phyloP scores from a whole-genome alignment of 2,888 invertebrate genomes.

The Zaprionus obscuricornis region DNA sequence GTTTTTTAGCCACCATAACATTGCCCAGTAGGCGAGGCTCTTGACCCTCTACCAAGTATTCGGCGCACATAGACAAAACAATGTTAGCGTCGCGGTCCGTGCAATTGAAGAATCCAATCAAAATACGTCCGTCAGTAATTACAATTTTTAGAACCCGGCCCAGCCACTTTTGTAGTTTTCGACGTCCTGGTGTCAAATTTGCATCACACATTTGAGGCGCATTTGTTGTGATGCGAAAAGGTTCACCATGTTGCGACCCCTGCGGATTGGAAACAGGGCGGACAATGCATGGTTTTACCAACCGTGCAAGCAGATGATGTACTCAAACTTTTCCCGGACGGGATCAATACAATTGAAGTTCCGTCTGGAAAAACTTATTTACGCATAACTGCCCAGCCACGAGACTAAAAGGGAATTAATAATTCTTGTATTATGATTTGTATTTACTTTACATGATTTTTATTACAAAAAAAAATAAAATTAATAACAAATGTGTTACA shows the following conservation, averaged over 20 bases:
- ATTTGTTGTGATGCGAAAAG: slow-evolving; percentile 64
- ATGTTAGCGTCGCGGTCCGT: slow-evolving; percentile 97
- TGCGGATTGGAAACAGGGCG: slow-evolving; percentile 94
- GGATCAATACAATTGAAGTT: slow-evolving; percentile 87
- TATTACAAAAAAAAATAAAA: slow-evolving; percentile 69
- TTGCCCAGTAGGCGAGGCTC: slow-evolving; percentile 94
- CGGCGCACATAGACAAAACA: slow-evolving; percentile 95
- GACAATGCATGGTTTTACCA: slow-evolving; percentile 95
- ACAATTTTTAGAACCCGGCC: slow-evolving; percentile 94
- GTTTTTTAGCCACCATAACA: slow-evolving; percentile 97
- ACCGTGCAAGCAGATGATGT: slow-evolving; percentile 89
- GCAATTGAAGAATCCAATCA: slow-evolving; percentile 89
- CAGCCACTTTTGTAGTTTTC: slow-evolving; percentile 91
- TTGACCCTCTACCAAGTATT: slow-evolving; percentile 90
- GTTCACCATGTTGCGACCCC: slow-evolving; percentile 94
- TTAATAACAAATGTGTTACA: slow-evolving; percentile 64
- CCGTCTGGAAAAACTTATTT: slow-evolving; percentile 95
- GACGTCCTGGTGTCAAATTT: slow-evolving; percentile 85
- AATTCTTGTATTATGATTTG: slow-evolving; percentile 22
- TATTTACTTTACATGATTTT: slow-evolving; percentile 45
- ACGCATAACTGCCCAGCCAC: slow-evolving; percentile 86
- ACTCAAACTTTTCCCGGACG: slow-evolving; percentile 88
- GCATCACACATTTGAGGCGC: slow-evolving; percentile 63
- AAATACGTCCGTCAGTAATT: slow-evolving; percentile 96
- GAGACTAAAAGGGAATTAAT: slow-evolving; percentile 3